Evolutionary conservation across 2,113 vertebrate genomes (phyloP).

Genomic region (Pristiophorus japonicus): DNA sequence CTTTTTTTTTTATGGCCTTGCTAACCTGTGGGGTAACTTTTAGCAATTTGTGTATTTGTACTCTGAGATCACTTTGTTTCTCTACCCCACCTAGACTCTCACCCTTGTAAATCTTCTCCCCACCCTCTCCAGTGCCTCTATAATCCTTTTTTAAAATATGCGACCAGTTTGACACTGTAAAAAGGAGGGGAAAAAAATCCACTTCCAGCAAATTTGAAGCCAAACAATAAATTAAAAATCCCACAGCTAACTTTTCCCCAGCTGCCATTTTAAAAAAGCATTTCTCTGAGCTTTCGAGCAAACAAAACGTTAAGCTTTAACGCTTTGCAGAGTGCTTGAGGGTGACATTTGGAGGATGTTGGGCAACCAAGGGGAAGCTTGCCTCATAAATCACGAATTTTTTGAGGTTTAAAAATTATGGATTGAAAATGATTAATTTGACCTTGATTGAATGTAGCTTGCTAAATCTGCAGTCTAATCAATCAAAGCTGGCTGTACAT

Average conservation of each 20-base stretch:
- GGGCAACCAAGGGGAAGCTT: too few relatives aligned
- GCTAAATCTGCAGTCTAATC: slow-evolving; percentile 3
- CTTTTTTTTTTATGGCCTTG: too few relatives aligned
- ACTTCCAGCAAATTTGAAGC: neutral
- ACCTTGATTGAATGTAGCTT: neutral
- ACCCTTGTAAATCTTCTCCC: too few relatives aligned
- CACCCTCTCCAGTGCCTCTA: too few relatives aligned
- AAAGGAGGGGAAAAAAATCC: neutral
- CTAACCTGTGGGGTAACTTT: too few relatives aligned
- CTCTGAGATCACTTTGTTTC: too few relatives aligned
- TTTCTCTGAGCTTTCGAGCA: neutral
- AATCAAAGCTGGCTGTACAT: slow-evolving; percentile 6
- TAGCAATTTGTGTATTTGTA: too few relatives aligned
- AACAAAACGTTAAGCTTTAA: neutral
- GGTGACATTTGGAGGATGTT: neutral
- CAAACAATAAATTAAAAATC: neutral
- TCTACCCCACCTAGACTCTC: too few relatives aligned
- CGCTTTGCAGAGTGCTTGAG: neutral
- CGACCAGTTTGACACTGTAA: too few relatives aligned
- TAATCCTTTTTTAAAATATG: too few relatives aligned
- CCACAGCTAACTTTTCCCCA: neutral
- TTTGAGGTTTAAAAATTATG: neutral
- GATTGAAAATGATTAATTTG: slow-evolving; percentile 8
- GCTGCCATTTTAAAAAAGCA: neutral
- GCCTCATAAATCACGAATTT: neutral